These are phyloP conservation scores for Menidia beryllina DNA, from an alignment of 2,113 vertebrate species.

Conservation along the genomic window DNA sequence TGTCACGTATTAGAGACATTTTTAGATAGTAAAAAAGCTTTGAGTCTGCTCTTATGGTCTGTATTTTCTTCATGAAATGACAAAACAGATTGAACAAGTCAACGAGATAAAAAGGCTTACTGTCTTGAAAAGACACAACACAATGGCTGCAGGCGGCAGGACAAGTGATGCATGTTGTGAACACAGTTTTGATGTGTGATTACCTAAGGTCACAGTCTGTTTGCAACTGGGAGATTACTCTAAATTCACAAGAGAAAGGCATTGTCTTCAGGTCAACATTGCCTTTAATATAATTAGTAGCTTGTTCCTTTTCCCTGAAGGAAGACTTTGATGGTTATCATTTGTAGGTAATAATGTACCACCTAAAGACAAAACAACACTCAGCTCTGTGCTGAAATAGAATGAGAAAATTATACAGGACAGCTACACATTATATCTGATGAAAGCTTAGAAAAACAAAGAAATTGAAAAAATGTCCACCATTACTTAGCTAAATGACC, in stretches of 20 bases:
- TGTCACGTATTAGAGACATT: slow-evolving; percentile 33
- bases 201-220: slow-evolving; percentile 58
- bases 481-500: slow-evolving; percentile 49
- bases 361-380: slow-evolving; percentile 77
- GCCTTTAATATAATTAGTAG: slow-evolving; percentile 75
- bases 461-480: slow-evolving; percentile 26
- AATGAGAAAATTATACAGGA: slow-evolving; percentile 73
- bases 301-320: slow-evolving; percentile 64
- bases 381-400: slow-evolving; percentile 54
- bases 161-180: slow-evolving; percentile 52
- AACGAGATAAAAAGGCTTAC: slow-evolving; percentile 38
- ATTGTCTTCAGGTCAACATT: slow-evolving; percentile 68
- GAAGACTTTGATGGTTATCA: slow-evolving; percentile 70
- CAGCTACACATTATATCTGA: slow-evolving; percentile 61
- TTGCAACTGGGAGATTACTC: slow-evolving; percentile 47
- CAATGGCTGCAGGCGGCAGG: slow-evolving; percentile 59
- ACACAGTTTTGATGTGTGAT: slow-evolving; percentile 57
- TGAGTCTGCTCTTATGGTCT: slow-evolving; percentile 29
- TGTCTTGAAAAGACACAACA: slow-evolving; percentile 32
- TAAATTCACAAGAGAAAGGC: slow-evolving; percentile 50
- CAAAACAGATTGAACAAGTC: slow-evolving; percentile 55
- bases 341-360: slow-evolving; percentile 77
- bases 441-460: slow-evolving; percentile 23
- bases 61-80: slow-evolving; percentile 36
- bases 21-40: slow-evolving; percentile 21